Base-by-base conservation (phyloP, 2,113 vertebrate genomes). In the Pongo abelii region DNA sequence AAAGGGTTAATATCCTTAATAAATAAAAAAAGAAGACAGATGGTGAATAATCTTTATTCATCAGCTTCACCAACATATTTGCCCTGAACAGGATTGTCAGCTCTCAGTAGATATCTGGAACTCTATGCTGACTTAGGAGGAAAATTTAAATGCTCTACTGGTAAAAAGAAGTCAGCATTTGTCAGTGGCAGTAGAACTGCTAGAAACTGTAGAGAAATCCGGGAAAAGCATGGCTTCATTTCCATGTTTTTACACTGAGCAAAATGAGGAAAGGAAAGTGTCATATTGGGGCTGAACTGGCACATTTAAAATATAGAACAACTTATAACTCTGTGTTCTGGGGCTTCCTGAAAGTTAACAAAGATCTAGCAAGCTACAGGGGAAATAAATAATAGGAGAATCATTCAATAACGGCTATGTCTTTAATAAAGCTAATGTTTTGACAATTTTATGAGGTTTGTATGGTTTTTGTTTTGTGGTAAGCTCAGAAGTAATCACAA, bases 21-120 rank as follows among this genome's bases (percentile, higher is more conserved):
- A 92, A 92, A 92, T 79, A 77, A 97, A 89, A 85, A 72, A 12
- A 59, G 77, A 57, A 96, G 74, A 67, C 93, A 96, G 96, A 87
- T 46, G 69, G 84, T 20, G 3, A 92, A 72, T 78, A n/a, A 94
- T 97, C 87, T 95, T 93, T 96, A 96, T 95, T 98, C 94, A 92
- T 80, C 93, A 96, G 69, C 83, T 94, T 91, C 52, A 22, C 84
- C 78, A 79, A 88, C 30, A 16, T 55, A 83, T 67, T 91, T 93
- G 79, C 77, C 38, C 20, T 74, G 48, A 96, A 97, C 96, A 40
- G 67, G 38, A 84, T 13, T 52, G 67, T 96, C 78, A 79, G 86
- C n/a, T 55, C 94, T 86, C 46, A 64, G 79, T 50, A 94, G 55
- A 55, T n/a, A 88, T 61, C 69, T 69, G 75, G 69, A 92, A 69